A percentile compares a stretch with the other conserved stretches of the same genome.
Conservation (phyloP, 1,140 invertebrate species). For the Musca vetustissima region DNA sequence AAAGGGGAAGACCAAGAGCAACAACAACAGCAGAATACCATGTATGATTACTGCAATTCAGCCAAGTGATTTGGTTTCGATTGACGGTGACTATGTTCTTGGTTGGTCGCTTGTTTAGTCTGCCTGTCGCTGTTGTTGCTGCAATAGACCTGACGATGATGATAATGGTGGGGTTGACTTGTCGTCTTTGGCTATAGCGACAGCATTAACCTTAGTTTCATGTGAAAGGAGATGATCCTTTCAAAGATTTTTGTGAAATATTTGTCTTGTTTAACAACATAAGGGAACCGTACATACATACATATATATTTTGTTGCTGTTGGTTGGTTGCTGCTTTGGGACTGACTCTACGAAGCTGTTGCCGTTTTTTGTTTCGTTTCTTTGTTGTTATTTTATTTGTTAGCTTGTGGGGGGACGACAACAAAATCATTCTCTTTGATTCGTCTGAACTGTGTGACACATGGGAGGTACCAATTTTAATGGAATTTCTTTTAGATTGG, state of each 20-base stretch:
- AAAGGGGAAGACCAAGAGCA: too few species aligned
- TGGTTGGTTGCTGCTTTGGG: background rate
- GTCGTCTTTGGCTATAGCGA: conserved; percentile 5
- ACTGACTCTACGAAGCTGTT: background rate
- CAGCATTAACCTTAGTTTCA: background rate
- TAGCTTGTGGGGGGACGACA: background rate
- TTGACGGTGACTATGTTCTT: conserved; percentile 7
- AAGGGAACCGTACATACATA: background rate
- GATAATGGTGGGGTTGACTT: background rate
- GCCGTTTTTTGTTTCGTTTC: background rate
- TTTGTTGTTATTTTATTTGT: conserved; percentile 1
- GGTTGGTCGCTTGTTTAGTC: background rate
- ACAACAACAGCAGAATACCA: background rate
- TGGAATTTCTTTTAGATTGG: conserved; percentile 28
- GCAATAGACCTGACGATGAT: too few species aligned
- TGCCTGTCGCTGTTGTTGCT: too few species aligned
- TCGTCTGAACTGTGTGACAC: conserved; percentile 28
- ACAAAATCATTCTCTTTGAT: conserved; percentile 22
- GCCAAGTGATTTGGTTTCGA: conserved; percentile 19
- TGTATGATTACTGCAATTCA: conserved; percentile 23
- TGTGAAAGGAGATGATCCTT: conserved; percentile 8
- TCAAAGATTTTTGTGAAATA: conserved; percentile 16
- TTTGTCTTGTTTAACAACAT: background rate
- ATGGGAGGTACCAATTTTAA: conserved; percentile 29
- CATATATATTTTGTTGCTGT: too few species aligned